A percentile compares a stretch with the other conserved stretches of the same genome.
phyloP scores from a whole-genome alignment of 2,888 invertebrate species.

The Chymomyza amoena region DNA sequence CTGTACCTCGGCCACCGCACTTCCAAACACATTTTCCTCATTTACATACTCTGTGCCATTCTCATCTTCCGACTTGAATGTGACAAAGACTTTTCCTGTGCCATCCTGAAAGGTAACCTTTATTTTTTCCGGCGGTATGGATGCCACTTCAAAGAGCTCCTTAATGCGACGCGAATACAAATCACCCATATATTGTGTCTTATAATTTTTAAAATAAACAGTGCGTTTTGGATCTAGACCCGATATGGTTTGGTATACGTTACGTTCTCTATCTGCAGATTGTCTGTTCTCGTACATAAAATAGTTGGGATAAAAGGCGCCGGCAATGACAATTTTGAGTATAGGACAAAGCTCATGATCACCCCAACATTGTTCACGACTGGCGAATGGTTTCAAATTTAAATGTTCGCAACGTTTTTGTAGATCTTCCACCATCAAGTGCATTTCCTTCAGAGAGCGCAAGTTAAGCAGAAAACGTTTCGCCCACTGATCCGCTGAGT shows the following conservation, averaged over 20 bases:
- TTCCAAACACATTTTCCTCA: slow-evolving; percentile 80
- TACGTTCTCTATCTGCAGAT: slow-evolving; percentile 82
- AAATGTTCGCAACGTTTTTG: slow-evolving; percentile 81
- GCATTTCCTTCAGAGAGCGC: slow-evolving; percentile 86
- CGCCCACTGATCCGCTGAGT: slow-evolving; percentile 84
- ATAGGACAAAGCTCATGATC: slow-evolving; percentile 81
- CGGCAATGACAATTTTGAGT: slow-evolving; percentile 82
- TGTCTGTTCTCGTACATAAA: slow-evolving; percentile 82
- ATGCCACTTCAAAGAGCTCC: slow-evolving; percentile 80
- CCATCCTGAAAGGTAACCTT: slow-evolving; percentile 77
- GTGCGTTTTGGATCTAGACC: slow-evolving; percentile 89
- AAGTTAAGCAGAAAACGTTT: slow-evolving; percentile 84
- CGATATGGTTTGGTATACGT: slow-evolving; percentile 83
- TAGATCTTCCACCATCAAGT: slow-evolving; percentile 86
- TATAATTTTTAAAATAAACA: slow-evolving; percentile 84
- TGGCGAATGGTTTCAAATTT: slow-evolving; percentile 80
- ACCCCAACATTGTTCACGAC: slow-evolving; percentile 64
- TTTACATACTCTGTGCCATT: slow-evolving; percentile 46
- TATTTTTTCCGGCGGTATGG: slow-evolving; percentile 76
- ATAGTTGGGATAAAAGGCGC: slow-evolving; percentile 95
- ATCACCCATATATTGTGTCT: slow-evolving; percentile 83
- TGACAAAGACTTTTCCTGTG: slow-evolving; percentile 84
- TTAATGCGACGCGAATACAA: slow-evolving; percentile 85
- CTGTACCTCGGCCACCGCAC: slow-evolving; percentile 85
- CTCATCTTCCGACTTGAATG: slow-evolving; percentile 80